Evolutionary conservation across 2,113 vertebrate genomes (phyloP).

Genomic region (Cyrtonyx montezumae): DNA sequence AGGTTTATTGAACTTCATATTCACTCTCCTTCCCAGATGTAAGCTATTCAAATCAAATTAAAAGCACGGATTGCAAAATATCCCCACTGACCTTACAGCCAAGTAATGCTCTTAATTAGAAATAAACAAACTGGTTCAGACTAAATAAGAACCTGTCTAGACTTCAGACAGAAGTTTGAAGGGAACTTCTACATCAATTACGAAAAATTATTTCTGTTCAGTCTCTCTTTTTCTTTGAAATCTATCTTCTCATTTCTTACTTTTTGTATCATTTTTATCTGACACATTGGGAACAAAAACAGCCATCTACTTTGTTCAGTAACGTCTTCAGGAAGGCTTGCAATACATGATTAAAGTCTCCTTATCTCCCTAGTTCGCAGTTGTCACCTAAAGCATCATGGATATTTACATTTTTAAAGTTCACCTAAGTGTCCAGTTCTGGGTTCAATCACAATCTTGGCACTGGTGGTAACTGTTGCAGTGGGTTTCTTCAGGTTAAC

Average conservation of each 20-base stretch:
- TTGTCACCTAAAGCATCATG: background rate
- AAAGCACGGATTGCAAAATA: conserved; percentile 2
- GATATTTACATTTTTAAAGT: background rate
- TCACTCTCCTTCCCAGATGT: background rate
- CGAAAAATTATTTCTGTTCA: background rate
- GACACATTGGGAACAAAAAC: background rate
- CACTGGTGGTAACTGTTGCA: background rate
- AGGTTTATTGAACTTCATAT: background rate
- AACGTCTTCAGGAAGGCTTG: background rate
- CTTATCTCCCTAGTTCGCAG: background rate
- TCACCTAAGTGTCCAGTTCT: background rate
- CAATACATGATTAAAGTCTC: background rate
- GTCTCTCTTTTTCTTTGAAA: background rate
- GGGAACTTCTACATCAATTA: background rate
- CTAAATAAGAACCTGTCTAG: background rate
- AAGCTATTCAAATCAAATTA: background rate
- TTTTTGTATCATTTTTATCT: background rate
- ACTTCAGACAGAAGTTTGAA: background rate
- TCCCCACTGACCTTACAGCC: background rate
- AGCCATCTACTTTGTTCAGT: background rate
- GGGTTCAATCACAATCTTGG: background rate
- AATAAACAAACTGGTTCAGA: background rate
- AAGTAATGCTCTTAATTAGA: conserved; percentile 17
- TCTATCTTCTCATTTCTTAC: background rate
- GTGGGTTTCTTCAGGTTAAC: background rate